Evolutionary conservation across 2,888 invertebrate genomes (phyloP).

Genomic region (Nowickia ferox): DNA sequence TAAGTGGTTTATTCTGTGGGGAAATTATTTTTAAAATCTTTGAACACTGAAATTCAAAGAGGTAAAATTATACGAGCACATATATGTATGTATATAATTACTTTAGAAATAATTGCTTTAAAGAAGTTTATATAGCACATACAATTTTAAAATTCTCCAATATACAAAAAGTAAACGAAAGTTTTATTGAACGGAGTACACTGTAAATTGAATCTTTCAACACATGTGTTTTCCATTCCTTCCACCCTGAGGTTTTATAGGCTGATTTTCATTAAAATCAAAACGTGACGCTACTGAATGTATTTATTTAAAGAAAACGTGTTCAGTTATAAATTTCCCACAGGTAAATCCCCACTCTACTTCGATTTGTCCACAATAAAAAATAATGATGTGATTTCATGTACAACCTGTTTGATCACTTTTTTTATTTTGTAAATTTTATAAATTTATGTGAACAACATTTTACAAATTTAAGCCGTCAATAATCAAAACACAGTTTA

Average conservation of each 20-base stretch:
- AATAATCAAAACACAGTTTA: not conserved
- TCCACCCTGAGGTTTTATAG: not conserved
- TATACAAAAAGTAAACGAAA: no score
- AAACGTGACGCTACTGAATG: slow-evolving; percentile 37
- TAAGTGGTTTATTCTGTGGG: no score
- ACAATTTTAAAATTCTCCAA: no score
- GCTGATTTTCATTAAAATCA: slow-evolving; percentile 13
- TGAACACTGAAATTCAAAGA: no score
- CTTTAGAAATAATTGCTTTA: no score
- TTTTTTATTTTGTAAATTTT: not conserved
- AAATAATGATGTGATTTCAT: slow-evolving; percentile 1
- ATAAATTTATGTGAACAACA: not conserved
- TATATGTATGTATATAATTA: no score
- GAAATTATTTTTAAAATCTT: no score
- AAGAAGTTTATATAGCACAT: no score
- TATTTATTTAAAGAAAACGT: slow-evolving; percentile 17
- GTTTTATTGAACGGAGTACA: no score
- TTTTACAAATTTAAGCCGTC: not conserved
- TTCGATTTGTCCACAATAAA: not conserved
- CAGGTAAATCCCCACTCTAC: slow-evolving; percentile 26
- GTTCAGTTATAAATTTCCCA: slow-evolving; percentile 31
- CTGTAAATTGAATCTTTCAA: not conserved
- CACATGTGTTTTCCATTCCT: not conserved
- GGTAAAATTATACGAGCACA: no score
- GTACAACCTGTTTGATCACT: not conserved